Evolutionary conservation across 2,888 invertebrate species (phyloP).

Genomic region (Pyrrhia umbra): DNA sequence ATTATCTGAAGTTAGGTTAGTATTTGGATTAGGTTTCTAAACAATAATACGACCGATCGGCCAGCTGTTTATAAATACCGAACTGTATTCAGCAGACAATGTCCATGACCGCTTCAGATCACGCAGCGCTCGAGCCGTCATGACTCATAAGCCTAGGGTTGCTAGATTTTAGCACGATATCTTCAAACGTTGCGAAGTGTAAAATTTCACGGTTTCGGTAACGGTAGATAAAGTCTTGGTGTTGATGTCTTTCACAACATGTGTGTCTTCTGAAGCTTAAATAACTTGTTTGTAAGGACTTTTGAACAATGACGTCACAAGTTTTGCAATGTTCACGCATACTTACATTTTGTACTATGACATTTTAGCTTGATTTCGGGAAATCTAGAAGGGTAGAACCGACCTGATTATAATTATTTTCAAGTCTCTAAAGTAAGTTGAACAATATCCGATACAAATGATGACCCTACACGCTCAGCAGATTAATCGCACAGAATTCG

Average conservation of each 20-base stretch:
- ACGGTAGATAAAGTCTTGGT: not conserved
- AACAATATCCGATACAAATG: constrained; percentile 5
- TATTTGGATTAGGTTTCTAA: constrained; percentile 37
- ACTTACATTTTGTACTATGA: no score
- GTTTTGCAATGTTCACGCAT: not conserved
- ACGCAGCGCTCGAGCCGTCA: constrained; percentile 37
- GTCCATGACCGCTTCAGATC: constrained; percentile 61
- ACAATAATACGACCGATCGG: constrained; percentile 43
- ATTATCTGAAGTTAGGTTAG: constrained; percentile 23
- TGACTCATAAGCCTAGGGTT: constrained; percentile 57
- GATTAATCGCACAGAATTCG: constrained; percentile 51
- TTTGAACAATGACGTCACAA: not conserved
- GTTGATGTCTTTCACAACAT: not conserved
- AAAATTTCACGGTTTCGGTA: constrained; percentile 28
- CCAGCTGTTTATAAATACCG: constrained; percentile 63
- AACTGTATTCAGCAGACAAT: constrained; percentile 58
- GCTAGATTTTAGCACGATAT: constrained; percentile 36
- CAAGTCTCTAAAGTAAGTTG: not conserved
- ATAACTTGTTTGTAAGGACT: not conserved
- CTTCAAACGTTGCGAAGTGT: constrained; percentile 10
- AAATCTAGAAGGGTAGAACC: no score
- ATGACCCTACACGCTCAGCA: constrained; percentile 34
- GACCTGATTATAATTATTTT: no score
- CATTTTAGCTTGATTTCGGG: no score
- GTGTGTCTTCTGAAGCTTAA: not conserved